Percentiles rank a stretch among this genome's conserved stretches.
Evolutionary conservation across 2,797 vertebrate species (phyloP).

Genomic region (Brotogeris chrysoptera): DNA sequence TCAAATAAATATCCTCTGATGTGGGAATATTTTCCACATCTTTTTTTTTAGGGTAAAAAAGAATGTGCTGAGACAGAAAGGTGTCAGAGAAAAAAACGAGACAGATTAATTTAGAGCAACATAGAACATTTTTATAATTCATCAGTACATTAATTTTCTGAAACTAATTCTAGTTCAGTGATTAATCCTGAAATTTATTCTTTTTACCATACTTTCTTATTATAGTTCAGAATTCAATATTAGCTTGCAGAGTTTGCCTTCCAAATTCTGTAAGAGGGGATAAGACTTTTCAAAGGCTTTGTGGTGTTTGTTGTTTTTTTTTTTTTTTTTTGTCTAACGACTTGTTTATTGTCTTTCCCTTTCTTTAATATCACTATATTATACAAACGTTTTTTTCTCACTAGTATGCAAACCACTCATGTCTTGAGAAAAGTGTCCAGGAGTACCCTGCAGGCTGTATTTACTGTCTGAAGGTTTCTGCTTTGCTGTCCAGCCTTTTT

Average conservation of each 20-base stretch:
- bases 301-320: not conserved
- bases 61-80: accelerated
- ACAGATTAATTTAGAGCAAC: not conserved
- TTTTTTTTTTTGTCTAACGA: not conserved
- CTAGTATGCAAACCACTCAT: not conserved
- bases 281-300: not conserved
- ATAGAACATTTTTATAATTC: not conserved
- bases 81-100: not conserved
- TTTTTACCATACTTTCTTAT: not conserved
- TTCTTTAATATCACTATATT: not conserved
- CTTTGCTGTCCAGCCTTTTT: not conserved
- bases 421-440: not conserved
- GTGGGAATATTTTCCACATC: not conserved
- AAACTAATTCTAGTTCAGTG: not conserved
- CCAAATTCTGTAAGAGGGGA: not conserved
- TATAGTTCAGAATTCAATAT: not conserved
- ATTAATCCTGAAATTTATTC: not conserved
- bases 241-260: not conserved
- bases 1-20: not conserved
- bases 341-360: not conserved
- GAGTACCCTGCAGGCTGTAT: not conserved
- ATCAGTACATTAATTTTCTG: not conserved
- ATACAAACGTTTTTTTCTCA: not conserved
- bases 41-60: not conserved
- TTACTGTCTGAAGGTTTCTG: not conserved